These are phyloP conservation scores for Aphyosemion australe DNA, from an alignment of 2,113 vertebrate species.

Conservation along the genomic window DNA sequence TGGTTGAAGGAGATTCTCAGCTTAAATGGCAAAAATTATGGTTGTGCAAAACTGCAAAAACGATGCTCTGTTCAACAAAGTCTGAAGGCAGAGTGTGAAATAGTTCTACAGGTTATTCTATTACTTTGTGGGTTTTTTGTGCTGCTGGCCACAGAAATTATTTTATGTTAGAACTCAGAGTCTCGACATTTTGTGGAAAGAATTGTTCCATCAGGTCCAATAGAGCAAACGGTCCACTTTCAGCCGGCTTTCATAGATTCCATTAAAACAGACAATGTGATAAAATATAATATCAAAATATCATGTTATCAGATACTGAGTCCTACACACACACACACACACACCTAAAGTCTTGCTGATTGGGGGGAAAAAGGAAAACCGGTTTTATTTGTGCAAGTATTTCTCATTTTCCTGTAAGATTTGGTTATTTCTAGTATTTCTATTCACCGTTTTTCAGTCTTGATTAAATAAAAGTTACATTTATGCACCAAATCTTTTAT, in stretches of 20 bases:
- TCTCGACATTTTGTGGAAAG: neutral
- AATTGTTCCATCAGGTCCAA: neutral
- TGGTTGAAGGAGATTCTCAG: neutral
- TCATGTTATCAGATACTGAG: no score
- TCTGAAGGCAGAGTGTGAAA: no score
- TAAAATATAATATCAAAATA: neutral
- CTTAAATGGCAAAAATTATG: neutral
- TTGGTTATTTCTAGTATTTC: neutral
- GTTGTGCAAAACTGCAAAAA: neutral
- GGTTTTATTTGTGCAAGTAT: no score
- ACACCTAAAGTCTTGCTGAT: neutral
- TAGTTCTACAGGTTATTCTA: no score
- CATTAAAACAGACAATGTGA: neutral
- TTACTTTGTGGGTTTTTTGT: no score
- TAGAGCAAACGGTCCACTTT: neutral
- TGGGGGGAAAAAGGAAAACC: no score
- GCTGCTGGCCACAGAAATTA: no score
- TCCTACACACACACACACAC: neutral
- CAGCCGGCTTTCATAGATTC: no score
- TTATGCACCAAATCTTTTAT: no score
- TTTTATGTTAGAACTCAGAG: neutral
- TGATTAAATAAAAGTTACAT: no score
- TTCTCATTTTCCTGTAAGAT: neutral
- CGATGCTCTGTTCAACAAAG: neutral
- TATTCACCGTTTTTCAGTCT: no score